Evolutionary conservation across 2,888 invertebrate species (phyloP).

Genomic region (Galerucella nymphaeae): DNA sequence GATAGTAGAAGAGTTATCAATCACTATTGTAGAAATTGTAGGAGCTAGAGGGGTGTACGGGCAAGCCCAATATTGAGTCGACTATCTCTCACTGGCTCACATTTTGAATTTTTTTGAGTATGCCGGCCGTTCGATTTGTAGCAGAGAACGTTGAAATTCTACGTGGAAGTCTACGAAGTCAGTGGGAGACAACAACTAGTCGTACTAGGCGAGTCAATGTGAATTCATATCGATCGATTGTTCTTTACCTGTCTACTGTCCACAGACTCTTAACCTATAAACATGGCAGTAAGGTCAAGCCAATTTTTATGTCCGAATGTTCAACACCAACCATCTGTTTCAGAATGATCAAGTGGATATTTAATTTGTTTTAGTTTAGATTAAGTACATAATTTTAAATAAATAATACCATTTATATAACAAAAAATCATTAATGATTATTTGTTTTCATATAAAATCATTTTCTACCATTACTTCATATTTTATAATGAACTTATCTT

Average conservation of each 20-base stretch:
- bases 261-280: slow-evolving; percentile 66
- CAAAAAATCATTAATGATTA: no score
- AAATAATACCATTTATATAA: no score
- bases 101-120: slow-evolving; percentile 55
- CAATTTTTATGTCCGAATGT: slow-evolving; percentile 48
- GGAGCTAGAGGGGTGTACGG: slow-evolving; percentile 41
- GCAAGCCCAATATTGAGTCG: slow-evolving; percentile 56
- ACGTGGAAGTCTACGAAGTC: slow-evolving; percentile 63
- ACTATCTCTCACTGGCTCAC: slow-evolving; percentile 64
- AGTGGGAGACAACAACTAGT: slow-evolving; percentile 49
- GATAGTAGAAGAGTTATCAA: slow-evolving; percentile 59
- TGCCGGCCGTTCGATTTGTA: slow-evolving; percentile 60
- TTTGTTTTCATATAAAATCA: no score
- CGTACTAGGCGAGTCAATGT: slow-evolving; percentile 44
- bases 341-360: not conserved
- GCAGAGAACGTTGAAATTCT: slow-evolving; percentile 59
- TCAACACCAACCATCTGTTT: slow-evolving; percentile 3
- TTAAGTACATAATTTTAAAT: no score
- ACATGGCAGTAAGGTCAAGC: slow-evolving; percentile 66
- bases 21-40: slow-evolving; percentile 51
- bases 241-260: slow-evolving; percentile 63
- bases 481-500: no score
- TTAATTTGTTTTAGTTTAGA: not conserved
- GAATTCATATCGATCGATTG: slow-evolving; percentile 35
- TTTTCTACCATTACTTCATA: no score